Evolutionary conservation across 2,113 vertebrate genomes (phyloP), one percentile per base, ranked within the genome.

Genomic region (Agelaius tricolor): DNA sequence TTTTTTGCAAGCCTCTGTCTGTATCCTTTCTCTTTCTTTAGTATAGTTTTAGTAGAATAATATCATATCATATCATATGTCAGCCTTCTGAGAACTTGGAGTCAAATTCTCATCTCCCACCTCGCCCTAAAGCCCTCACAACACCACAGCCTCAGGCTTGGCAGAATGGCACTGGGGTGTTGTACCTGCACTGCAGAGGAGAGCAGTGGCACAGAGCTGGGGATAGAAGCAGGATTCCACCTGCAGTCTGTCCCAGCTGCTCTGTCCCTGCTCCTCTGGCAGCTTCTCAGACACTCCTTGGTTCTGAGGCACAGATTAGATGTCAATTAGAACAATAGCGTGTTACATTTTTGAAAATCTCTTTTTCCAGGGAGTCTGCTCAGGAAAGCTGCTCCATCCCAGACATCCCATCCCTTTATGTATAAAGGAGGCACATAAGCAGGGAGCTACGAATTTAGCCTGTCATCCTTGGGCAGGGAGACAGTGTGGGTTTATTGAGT

Each of bases 121-220:
- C 28, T 54, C 4, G 4, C 17, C 52, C 52, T 54, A 54, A 54
- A 54, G 16, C 16, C 28, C 10, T 54, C 52, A 7, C 28, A 54
- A 54, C 28, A 30, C 52, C 52, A 18, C 16, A 30, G 52, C 28
- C 28, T 90, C 11, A 63, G 41, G 21, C 27, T 5, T 2, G 35
- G 49, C 65, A 54, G 15, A 73, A 17, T 0, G 7, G 22, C 21
- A 22, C 0, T 0, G 16, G 71, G 17, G 30, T 26, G 7, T 13
- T 51, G n/a, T 20, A 15, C 17, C 73, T 47, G 1, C 5, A 4
- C 28, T 3, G 13, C 44, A 31, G 28, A 68, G 78, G 47, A 47
- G 46, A 9, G 54, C 58, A 62, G 19, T 15, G 47, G 37, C 30
- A 7, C 4, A 26, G 79, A 27, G 63, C 76, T 80, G 61, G 20